phyloP scores from a whole-genome alignment of 2,888 invertebrate species.

The Deladenus siricidicola region DNA sequence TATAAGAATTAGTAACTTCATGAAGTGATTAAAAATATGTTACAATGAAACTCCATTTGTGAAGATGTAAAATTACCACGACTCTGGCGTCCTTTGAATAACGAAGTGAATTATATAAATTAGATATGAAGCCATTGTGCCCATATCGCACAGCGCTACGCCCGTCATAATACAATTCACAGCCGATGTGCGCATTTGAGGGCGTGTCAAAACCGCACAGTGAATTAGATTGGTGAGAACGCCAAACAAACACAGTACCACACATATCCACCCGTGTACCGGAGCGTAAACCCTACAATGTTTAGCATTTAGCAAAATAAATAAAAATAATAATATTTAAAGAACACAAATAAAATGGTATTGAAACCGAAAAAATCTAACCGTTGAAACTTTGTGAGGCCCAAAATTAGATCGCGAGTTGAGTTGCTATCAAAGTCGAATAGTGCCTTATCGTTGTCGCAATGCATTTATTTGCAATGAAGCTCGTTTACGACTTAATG shows the following conservation, averaged over 20 bases:
- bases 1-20: too few relatives aligned
- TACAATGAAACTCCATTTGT: too few relatives aligned
- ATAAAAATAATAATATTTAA: not conserved
- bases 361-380: slow-evolving; percentile 13
- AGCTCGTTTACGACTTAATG: too few relatives aligned
- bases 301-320: too few relatives aligned
- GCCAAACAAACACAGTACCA: slow-evolving; percentile 48
- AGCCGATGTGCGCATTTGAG: slow-evolving; percentile 4
- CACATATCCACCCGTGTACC: slow-evolving; percentile 46
- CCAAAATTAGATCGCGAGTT: slow-evolving; percentile 31
- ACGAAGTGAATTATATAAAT: slow-evolving; percentile 49
- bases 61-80: too few relatives aligned
- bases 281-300: slow-evolving; percentile 35
- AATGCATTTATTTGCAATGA: too few relatives aligned
- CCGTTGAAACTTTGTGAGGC: slow-evolving; percentile 35
- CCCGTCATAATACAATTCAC: slow-evolving; percentile 47
- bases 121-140: slow-evolving; percentile 47
- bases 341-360: not conserved
- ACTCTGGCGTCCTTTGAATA: slow-evolving; percentile 17
- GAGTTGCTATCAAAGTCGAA: slow-evolving; percentile 40
- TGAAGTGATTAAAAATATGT: too few relatives aligned
- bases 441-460: slow-evolving; percentile 39
- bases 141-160: slow-evolving; percentile 50
- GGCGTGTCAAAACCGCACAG: slow-evolving; percentile 42
- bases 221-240: slow-evolving; percentile 48